Base-by-base conservation (phyloP, 2,888 invertebrate genomes). In the Pseudococcus viburni region DNA sequence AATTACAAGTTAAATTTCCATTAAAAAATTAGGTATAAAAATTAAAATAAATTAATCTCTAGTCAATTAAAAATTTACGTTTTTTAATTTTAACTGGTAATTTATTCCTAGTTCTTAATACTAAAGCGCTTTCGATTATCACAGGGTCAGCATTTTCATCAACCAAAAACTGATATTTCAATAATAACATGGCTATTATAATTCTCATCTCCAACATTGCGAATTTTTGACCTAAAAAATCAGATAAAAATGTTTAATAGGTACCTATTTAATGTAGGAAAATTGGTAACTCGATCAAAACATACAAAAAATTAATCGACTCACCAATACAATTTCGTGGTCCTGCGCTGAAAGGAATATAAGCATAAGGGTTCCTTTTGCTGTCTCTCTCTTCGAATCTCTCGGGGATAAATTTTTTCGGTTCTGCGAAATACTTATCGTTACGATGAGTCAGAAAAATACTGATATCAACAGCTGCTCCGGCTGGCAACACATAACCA, bases 261-360 rank as follows among this genome's bases (percentile, higher is more conserved):
- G 26, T 33, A 33, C 26, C 26, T 33, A 33, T 33, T 33, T 33
- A 33, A 2, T 46, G 1, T 46, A 5, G 5, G 5, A 46, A 46
- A 46, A 46, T 11, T 8, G 46, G 46, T 2, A 46, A 46, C 46
- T 46, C 12, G 9, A 46, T 12, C 46, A 46, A 46, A 46, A 46
- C 1, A 6, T 46, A 3, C 1, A 46, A 46, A 46, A 46, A 46
- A 46, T 3, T 46, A 5, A 46, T 11, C 46, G 12, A 51, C 59
- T 33, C 17, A 88, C 88, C 88, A 48, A 88, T 88, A 22, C 88
- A 88, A 51, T 88, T 88, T 26, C 88, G 84, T 19, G 88, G 73
- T 73, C 88, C 88, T 68, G 88, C 88, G n/a, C 88, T 88, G 39
- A 88, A 88, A 22, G 88, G 88, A 55, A 88, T 77, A 33, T 88